Conservation (phyloP, 2,113 vertebrate genomes). For the Spermophilus dauricus region DNA sequence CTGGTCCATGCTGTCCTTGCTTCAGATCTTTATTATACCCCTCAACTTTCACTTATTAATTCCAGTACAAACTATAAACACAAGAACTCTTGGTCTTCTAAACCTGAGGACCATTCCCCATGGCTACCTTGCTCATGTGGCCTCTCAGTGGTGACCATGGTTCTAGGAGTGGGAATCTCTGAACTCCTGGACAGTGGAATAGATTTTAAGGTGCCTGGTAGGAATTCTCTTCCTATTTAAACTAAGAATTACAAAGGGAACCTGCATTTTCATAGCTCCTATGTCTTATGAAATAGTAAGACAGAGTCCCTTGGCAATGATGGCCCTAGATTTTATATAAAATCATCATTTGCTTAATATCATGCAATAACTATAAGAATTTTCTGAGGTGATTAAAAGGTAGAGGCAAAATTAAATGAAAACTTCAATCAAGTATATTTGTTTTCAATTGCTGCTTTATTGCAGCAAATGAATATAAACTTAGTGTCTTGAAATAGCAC, state of each 20-base stretch:
- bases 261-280: neutral
- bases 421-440: neutral
- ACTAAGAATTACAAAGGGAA: neutral
- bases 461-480: neutral
- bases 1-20: neutral
- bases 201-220: neutral
- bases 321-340: neutral
- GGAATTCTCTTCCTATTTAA: neutral
- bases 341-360: neutral
- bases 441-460: neutral
- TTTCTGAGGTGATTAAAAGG: neutral
- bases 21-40: neutral
- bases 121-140: neutral
- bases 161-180: neutral
- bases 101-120: neutral
- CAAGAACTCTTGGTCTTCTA: neutral
- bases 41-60: neutral
- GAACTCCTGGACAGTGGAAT: too few relatives aligned
- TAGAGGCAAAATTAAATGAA: neutral
- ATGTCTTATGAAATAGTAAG: neutral
- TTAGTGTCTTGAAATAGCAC: neutral
- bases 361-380: neutral
- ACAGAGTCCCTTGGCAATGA: neutral
- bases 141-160: neutral
- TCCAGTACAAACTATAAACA: neutral